Conservation (phyloP, 2,888 invertebrate species). For the Silvanus unidentatus region DNA sequence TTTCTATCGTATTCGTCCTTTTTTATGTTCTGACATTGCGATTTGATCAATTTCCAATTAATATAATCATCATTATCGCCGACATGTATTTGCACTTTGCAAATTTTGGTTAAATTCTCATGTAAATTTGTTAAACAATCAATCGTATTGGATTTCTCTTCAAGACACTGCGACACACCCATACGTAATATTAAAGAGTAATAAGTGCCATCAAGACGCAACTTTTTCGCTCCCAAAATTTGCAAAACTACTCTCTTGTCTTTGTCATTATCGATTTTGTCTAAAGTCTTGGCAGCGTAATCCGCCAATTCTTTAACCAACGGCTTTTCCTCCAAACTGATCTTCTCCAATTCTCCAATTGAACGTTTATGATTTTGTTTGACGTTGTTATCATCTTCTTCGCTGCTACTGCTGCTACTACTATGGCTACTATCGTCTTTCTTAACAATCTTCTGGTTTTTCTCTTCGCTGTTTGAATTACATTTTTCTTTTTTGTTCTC, state of each 20-base stretch:
- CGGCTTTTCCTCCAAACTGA: slow-evolving; percentile 30
- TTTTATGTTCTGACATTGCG: slow-evolving; percentile 48
- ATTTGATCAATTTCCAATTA: slow-evolving; percentile 48
- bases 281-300: slow-evolving; percentile 47
- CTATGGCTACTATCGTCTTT: slow-evolving; percentile 8
- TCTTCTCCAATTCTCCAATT: slow-evolving; percentile 26
- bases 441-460: slow-evolving; percentile 1
- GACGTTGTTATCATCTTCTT: slow-evolving; percentile 7
- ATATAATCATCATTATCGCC: slow-evolving; percentile 41
- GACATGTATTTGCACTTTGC: slow-evolving; percentile 48
- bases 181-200: slow-evolving; percentile 46
- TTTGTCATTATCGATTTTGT: slow-evolving; percentile 50
- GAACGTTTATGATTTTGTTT: slow-evolving; percentile 21
- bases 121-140: slow-evolving; percentile 35
- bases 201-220: slow-evolving; percentile 39
- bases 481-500: slow-evolving; percentile 14
- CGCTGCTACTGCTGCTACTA: slow-evolving; percentile 2
- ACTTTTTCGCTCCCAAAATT: slow-evolving; percentile 45
- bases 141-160: slow-evolving; percentile 24
- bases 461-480: slow-evolving; percentile 6
- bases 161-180: slow-evolving; percentile 45
- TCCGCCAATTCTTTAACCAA: slow-evolving; percentile 41
- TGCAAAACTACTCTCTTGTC: slow-evolving; percentile 47
- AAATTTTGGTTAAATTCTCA: slow-evolving; percentile 47
- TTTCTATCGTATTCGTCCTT: slow-evolving; percentile 30